These are phyloP conservation scores for Ethmia dodecea DNA, from an alignment of 2,888 invertebrate species.

Conservation along the genomic window DNA sequence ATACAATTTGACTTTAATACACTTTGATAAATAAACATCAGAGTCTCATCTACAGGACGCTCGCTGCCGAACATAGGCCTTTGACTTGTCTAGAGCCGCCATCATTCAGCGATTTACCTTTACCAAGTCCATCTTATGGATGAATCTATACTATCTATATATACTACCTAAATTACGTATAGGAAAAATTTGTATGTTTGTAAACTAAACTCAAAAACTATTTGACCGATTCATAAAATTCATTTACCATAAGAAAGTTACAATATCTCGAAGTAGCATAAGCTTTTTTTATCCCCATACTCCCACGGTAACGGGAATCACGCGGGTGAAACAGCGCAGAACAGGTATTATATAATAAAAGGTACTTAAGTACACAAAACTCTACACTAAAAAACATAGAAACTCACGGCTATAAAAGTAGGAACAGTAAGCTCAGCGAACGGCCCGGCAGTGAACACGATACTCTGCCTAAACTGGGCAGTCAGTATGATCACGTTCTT, in stretches of 20 bases:
- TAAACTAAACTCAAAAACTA: not conserved
- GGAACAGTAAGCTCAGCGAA: conserved; percentile 48
- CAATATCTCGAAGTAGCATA: not conserved
- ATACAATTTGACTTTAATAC: not conserved
- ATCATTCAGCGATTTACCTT: too few relatives aligned
- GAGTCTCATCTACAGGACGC: not conserved
- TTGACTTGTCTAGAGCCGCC: not conserved
- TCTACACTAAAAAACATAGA: not conserved
- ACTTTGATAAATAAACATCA: not conserved
- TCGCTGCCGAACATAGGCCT: not conserved
- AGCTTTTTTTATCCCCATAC: not conserved
- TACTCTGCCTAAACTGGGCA: conserved; percentile 35
- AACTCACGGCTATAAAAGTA: conserved; percentile 53
- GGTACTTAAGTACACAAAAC: too few relatives aligned
- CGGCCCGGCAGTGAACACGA: conserved; percentile 57
- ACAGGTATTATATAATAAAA: too few relatives aligned
- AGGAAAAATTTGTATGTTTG: too few relatives aligned
- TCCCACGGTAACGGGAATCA: not conserved
- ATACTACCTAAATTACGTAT: too few relatives aligned
- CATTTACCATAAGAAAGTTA: not conserved
- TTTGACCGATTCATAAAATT: not conserved
- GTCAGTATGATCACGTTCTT: conserved; percentile 38
- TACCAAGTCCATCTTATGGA: too few relatives aligned
- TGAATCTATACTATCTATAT: too few relatives aligned
- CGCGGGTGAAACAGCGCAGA: too few relatives aligned